Conservation (phyloP, 2,797 vertebrate species). For the Nannoperca australis region DNA sequence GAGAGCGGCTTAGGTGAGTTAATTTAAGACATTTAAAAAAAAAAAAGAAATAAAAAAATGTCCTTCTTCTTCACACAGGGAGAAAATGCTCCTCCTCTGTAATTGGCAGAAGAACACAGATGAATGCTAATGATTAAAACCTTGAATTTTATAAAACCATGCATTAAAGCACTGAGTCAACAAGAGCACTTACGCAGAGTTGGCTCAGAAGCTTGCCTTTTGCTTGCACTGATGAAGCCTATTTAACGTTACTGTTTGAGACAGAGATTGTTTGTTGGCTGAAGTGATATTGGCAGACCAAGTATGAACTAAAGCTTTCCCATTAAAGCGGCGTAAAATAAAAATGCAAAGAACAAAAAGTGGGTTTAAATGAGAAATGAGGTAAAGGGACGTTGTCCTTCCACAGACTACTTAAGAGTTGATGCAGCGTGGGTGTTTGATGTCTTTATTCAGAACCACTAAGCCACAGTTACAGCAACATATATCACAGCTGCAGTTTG, state of each 20-base stretch:
- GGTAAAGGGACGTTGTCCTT: not conserved
- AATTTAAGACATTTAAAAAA: slow-evolving; percentile 33
- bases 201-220: slow-evolving; percentile 35
- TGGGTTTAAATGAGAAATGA: slow-evolving; percentile 4
- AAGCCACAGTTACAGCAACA: not conserved
- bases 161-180: slow-evolving; percentile 1
- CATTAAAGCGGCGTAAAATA: not conserved
- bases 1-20: slow-evolving; percentile 17
- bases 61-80: slow-evolving; percentile 9
- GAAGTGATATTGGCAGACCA: slow-evolving; percentile 3
- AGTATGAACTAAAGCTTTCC: not conserved
- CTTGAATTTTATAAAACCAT: slow-evolving; percentile 27
- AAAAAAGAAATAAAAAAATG: slow-evolving; percentile 17
- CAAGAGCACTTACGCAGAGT: not conserved
- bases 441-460: not conserved
- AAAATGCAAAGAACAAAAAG: not conserved
- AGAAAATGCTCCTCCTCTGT: slow-evolving; percentile 30
- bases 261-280: not conserved
- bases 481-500: not conserved
- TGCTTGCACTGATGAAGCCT: slow-evolving; percentile 28
- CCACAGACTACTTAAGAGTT: not conserved
- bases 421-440: slow-evolving; percentile 13
- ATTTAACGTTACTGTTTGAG: slow-evolving; percentile 11
- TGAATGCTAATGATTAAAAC: slow-evolving; percentile 47
- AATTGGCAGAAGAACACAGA: slow-evolving; percentile 13